Percentiles rank a stretch among this genome's conserved stretches.
These are phyloP conservation scores for Stichopus horrens DNA, from an alignment of 53 echinoderm and acorn worm species.

Conservation along the genomic window DNA sequence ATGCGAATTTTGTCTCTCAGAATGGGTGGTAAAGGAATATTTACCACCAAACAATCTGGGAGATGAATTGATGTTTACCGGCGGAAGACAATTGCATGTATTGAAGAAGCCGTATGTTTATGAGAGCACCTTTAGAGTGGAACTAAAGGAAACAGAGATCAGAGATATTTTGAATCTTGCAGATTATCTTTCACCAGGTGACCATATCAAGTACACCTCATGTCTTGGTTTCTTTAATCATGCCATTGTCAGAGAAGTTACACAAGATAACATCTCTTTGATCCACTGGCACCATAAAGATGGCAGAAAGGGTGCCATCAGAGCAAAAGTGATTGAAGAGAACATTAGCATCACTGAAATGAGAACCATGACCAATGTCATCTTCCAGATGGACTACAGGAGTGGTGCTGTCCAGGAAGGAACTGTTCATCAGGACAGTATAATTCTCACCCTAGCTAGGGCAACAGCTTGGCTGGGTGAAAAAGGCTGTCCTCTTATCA, in stretches of 20 bases:
- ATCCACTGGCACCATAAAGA: not conserved
- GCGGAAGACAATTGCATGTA: not conserved
- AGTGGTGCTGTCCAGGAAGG: not conserved
- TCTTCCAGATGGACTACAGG: not conserved
- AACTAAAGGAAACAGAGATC: not conserved
- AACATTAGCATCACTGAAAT: not conserved
- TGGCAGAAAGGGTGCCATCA: not conserved
- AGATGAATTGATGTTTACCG: not conserved
- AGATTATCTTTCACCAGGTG: constrained; percentile 13
- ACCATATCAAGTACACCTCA: constrained; percentile 7
- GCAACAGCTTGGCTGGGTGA: constrained; percentile 12
- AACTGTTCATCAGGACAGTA: not conserved
- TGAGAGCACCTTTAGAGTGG: not conserved
- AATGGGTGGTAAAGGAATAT: not conserved
- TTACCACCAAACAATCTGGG: not conserved
- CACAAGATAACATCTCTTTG: not conserved
- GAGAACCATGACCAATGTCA: not conserved
- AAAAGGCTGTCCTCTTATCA: not conserved
- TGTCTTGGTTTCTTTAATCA: not conserved
- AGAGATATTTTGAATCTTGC: not conserved
- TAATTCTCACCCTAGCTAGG: not conserved
- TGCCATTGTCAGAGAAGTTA: not conserved
- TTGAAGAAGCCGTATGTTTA: not conserved
- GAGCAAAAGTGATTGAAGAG: not conserved
- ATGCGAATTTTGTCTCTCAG: constrained; percentile 3